phyloP scores from a whole-genome alignment of 2,888 invertebrate genomes.

The Aphodius granarius region DNA sequence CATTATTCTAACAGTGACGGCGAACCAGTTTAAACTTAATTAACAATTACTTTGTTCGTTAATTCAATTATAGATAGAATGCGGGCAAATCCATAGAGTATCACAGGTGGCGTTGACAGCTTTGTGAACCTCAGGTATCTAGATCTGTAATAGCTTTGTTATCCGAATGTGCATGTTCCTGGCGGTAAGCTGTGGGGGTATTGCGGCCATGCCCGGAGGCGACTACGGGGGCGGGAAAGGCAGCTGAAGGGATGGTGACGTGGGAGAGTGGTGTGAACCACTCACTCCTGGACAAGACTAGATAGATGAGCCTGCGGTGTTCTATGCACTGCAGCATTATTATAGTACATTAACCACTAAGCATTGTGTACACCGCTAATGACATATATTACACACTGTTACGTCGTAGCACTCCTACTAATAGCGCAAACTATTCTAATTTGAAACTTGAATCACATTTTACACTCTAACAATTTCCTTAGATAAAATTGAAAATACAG shows the following conservation, averaged over 20 bases:
- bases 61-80: conserved; percentile 40
- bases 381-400: conserved; percentile 26
- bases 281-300: conserved; percentile 30
- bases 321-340: conserved; percentile 32
- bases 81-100: conserved; percentile 40
- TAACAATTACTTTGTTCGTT: conserved; percentile 41
- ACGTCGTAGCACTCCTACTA: conserved; percentile 16
- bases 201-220: conserved; percentile 1
- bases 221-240: conserved; percentile 11
- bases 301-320: conserved; percentile 33
- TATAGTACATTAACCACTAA: conserved; percentile 32
- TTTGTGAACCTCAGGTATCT: conserved; percentile 45
- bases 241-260: conserved; percentile 1
- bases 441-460: neutral
- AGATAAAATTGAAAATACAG: no score
- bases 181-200: conserved; percentile 34
- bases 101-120: conserved; percentile 42
- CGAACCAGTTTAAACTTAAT: conserved; percentile 39
- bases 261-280: conserved; percentile 2
- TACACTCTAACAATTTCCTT: neutral
- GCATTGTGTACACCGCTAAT: conserved; percentile 30
- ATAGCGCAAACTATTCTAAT: conserved; percentile 20
- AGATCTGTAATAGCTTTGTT: conserved; percentile 45
- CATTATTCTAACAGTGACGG: conserved; percentile 25
- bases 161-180: conserved; percentile 39